Conservation (phyloP, 2,113 vertebrate species). For the Rousettus leschenaultii region DNA sequence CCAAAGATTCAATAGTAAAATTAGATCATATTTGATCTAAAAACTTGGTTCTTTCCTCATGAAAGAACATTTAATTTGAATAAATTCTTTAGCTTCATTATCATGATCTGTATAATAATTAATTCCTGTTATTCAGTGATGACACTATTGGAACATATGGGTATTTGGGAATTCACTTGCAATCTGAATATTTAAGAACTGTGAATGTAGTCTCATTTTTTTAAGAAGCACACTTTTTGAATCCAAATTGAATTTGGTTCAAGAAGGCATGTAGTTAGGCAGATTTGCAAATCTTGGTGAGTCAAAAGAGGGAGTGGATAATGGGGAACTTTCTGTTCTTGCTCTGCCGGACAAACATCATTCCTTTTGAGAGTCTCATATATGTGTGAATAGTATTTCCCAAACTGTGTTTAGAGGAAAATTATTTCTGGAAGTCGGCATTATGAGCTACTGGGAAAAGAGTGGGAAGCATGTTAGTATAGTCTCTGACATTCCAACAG, state of each 20-base stretch:
- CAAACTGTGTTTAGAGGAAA: background rate
- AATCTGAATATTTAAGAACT: background rate
- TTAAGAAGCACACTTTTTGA: background rate
- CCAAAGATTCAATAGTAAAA: conserved; percentile 40
- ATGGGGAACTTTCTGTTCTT: background rate
- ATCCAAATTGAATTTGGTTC: conserved; percentile 30
- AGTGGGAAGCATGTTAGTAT: background rate
- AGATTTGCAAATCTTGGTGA: background rate
- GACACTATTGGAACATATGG: conserved; percentile 29
- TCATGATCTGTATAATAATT: conserved; percentile 18
- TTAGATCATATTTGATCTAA: conserved; percentile 33
- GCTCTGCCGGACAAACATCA: background rate
- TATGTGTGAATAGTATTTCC: background rate
- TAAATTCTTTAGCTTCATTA: background rate
- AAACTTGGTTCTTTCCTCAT: conserved; percentile 22
- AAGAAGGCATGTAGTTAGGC: conserved; percentile 17
- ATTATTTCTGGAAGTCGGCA: background rate
- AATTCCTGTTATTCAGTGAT: conserved; percentile 28
- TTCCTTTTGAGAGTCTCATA: background rate
- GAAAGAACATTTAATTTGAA: conserved; percentile 41
- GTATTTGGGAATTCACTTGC: conserved; percentile 20
- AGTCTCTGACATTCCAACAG: background rate
- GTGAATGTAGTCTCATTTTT: conserved; percentile 42
- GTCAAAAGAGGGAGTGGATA: background rate
- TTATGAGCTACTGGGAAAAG: background rate